Conservation (phyloP, 35 echinoderm and acorn worm species). For the Apostichopus parvimensis region DNA sequence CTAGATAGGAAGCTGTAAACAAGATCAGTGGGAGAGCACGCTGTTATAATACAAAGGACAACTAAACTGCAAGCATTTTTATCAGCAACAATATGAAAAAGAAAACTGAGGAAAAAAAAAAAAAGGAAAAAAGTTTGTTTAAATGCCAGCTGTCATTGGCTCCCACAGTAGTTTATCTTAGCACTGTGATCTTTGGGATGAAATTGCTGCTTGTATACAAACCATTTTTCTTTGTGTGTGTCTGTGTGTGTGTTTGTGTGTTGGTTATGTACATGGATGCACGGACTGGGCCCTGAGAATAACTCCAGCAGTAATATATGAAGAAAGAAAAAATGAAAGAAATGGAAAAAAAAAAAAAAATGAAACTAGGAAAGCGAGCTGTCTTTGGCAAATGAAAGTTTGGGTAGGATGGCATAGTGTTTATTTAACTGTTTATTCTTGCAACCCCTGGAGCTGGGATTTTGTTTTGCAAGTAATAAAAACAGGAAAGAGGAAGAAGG, state of each 20-base stretch:
- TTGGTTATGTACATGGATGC: neutral
- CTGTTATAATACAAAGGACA: neutral
- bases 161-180: conserved; percentile 32
- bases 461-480: neutral
- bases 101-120: too few species aligned
- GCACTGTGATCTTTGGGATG: conserved; percentile 8
- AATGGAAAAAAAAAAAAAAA: neutral
- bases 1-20: conserved; percentile 47
- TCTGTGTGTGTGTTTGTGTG: neutral
- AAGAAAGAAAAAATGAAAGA: neutral
- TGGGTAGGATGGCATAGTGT: neutral
- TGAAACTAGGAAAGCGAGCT: neutral
- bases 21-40: conserved; percentile 44
- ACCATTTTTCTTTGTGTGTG: too few species aligned
- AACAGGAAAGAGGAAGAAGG: conserved; percentile 11
- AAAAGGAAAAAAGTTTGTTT: conserved; percentile 48
- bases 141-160: conserved; percentile 50
- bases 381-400: neutral
- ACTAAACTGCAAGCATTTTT: conserved; percentile 25
- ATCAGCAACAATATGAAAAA: neutral
- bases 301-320: neutral
- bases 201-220: neutral
- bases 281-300: neutral
- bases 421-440: conserved; percentile 9
- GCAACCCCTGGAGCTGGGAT: conserved; percentile 7